Evolutionary conservation across 2,113 vertebrate species (phyloP).

Genomic region (Manacus vitellinus): DNA sequence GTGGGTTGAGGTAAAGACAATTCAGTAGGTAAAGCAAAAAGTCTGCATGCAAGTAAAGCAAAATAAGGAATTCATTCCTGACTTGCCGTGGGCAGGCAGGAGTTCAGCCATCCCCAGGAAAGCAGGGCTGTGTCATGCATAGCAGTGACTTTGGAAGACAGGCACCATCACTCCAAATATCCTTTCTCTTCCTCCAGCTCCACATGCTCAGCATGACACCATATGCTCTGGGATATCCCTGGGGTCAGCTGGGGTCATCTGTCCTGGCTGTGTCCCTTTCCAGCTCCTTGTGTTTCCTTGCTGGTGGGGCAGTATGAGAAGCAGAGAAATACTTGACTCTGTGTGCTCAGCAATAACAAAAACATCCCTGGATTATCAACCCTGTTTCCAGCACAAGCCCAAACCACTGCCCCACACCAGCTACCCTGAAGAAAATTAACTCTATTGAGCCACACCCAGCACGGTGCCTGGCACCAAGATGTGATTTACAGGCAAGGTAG

Average conservation of each 20-base stretch:
- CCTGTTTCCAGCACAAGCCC: neutral
- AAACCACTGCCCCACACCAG: neutral
- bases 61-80: neutral
- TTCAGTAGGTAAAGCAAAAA: neutral
- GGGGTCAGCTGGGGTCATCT: neutral
- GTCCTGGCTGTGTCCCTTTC: neutral
- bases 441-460: neutral
- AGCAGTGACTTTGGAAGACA: neutral
- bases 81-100: neutral
- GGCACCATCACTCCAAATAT: neutral
- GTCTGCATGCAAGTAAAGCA: neutral
- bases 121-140: neutral
- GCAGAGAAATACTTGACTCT: neutral
- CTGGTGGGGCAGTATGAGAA: neutral
- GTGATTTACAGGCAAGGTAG: neutral
- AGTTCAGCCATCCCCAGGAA: neutral
- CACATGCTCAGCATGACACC: neutral
- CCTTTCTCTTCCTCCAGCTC: neutral
- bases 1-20: neutral
- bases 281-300: neutral
- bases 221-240: neutral
- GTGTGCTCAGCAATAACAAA: neutral
- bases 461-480: neutral
- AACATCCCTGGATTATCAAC: neutral
- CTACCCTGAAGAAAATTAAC: neutral